Evolutionary conservation across 2,113 vertebrate species (phyloP), one percentile per base, ranked within the genome.

Genomic region (Bostrychus sinensis): DNA sequence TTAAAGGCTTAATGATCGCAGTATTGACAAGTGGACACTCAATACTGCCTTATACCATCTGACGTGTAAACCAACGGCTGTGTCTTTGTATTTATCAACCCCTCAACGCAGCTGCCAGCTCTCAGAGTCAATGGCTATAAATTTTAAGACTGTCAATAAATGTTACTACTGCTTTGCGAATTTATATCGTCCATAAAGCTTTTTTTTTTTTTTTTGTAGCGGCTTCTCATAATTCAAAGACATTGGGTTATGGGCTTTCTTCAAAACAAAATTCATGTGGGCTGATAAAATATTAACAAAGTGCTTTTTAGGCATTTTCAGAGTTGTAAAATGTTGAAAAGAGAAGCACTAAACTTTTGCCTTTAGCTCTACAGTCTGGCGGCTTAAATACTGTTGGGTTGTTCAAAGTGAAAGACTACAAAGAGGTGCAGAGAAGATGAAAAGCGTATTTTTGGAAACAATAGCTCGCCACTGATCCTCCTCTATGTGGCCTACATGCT

Each of bases 11-110:
- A 72, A 67, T 62, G 66, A 78, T 57, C 0, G 3, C 28, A 19
- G 23, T 36, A 69, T 63, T 54, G 69, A 54, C 14, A 0, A 16
- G 13, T 17, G 38, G 19, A 17, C 37, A 26, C 6, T 67, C 42
- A 5, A 30, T 54, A 5, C 42, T 51, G 5, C 38, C 30, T 70
- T 34, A 62, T 48, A 51, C 54, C 68, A 59, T 70, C 4, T 17
- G 1, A 20, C 7, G n/a, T 25, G 16, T 61, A 14, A 60, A 30
- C 37, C 30, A 7, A 60, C 1, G n/a, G 3, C 17, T 20, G n/a
- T 34, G 23, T 41, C 11, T 30, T 50, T 32, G 3, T 46, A 79
- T 79, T 62, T 67, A 81, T 80, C 70, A 60, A 10, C 19, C n/a
- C n/a, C n/a, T 7, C 19, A 7, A 17, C 56, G 19, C 9, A 39